phyloP scores from a whole-genome alignment of 2,113 vertebrate genomes.

The Oplegnathus fasciatus region DNA sequence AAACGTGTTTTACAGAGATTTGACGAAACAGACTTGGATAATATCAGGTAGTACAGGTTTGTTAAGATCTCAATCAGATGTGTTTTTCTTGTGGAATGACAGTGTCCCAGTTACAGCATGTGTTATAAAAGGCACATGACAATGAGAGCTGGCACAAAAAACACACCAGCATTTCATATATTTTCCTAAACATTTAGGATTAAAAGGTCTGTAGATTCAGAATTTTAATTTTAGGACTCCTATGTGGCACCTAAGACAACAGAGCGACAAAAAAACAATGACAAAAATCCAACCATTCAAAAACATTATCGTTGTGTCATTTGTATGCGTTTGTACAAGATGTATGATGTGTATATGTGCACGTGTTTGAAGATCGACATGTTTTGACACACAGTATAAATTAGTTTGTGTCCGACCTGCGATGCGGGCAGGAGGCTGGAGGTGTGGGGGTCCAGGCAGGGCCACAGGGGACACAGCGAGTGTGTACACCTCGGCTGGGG shows the following conservation, averaged over 20 bases:
- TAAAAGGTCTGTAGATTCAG: not conserved
- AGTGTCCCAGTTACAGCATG: not conserved
- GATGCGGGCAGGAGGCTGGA: slow-evolving; percentile 84
- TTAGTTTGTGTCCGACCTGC: slow-evolving; percentile 84
- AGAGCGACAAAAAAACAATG: not conserved
- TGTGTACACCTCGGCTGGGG: slow-evolving; percentile 96
- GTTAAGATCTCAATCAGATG: not conserved
- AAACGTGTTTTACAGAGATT: not conserved
- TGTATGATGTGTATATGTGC: too few species aligned
- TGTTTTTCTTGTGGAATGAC: not conserved
- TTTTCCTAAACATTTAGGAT: not conserved
- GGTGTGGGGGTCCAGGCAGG: slow-evolving; percentile 91
- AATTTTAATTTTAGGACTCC: not conserved
- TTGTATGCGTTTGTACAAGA: not conserved
- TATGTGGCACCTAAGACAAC: too few species aligned
- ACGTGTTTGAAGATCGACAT: not conserved
- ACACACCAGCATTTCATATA: not conserved
- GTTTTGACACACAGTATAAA: not conserved
- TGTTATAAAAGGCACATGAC: not conserved
- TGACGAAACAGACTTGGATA: not conserved
- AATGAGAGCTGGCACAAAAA: not conserved
- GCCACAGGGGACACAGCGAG: slow-evolving; percentile 91
- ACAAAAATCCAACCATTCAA: not conserved
- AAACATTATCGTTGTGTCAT: not conserved
- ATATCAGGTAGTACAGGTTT: not conserved